Evolutionary conservation across 2,888 invertebrate genomes (phyloP).

Genomic region (Falcaria lacertinaria): DNA sequence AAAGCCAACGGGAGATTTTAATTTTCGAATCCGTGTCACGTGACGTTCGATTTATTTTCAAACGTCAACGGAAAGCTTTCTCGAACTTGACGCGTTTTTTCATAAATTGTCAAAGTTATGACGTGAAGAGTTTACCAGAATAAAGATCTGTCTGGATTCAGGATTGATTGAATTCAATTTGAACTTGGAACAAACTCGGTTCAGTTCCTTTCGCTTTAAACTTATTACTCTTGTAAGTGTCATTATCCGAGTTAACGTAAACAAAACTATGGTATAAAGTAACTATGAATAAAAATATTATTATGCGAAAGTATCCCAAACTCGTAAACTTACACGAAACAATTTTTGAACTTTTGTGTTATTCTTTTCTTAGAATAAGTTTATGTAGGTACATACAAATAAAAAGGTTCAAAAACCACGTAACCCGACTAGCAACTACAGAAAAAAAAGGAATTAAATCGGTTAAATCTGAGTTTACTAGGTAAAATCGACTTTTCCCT

Average conservation of each 20-base stretch:
- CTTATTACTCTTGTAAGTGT: not conserved
- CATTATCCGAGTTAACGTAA: not conserved
- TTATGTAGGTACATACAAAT: no score
- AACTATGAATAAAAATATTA: not conserved
- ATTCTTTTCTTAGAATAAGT: no score
- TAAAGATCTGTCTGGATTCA: slow-evolving; percentile 39
- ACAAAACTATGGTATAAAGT: not conserved
- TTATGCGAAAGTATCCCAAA: no score
- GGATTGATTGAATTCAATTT: slow-evolving; percentile 58
- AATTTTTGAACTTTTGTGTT: no score
- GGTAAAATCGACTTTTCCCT: no score
- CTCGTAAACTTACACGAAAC: no score
- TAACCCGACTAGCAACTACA: no score
- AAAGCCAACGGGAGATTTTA: slow-evolving; percentile 69
- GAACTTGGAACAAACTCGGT: slow-evolving; percentile 41
- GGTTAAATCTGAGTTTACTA: no score
- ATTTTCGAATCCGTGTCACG: slow-evolving; percentile 67
- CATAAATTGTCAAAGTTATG: slow-evolving; percentile 60
- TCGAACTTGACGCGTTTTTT: slow-evolving; percentile 35
- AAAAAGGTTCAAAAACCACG: no score
- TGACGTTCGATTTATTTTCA: slow-evolving; percentile 58
- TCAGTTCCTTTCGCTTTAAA: slow-evolving; percentile 1
- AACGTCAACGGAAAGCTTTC: slow-evolving; percentile 42
- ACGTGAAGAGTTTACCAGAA: slow-evolving; percentile 37
- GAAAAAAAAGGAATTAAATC: no score